These are phyloP conservation scores for Calypte anna DNA, from an alignment of 2,113 vertebrate genomes.

Conservation along the genomic window DNA sequence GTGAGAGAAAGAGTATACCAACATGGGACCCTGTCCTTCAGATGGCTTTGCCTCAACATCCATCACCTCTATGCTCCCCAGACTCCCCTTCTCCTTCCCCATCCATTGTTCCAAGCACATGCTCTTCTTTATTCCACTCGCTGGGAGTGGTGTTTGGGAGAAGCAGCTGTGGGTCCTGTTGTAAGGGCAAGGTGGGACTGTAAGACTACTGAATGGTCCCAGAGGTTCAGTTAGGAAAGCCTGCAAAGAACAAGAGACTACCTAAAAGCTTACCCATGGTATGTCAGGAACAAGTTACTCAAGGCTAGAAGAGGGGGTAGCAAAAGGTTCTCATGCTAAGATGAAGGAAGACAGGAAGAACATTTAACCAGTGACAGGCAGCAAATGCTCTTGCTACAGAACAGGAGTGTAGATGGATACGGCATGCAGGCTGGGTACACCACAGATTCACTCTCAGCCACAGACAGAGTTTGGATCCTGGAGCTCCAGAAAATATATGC, in stretches of 20 bases:
- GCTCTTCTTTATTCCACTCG: not conserved
- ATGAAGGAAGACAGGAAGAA: not conserved
- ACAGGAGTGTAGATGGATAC: not conserved
- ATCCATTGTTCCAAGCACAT: not conserved
- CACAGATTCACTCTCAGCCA: not conserved
- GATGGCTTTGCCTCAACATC: not conserved
- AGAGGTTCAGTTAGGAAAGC: not conserved
- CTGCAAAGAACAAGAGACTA: not conserved
- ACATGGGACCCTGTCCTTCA: not conserved
- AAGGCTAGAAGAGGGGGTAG: not conserved
- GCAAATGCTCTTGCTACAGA: fast-evolving
- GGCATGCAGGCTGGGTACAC: not conserved
- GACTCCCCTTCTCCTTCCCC: not conserved
- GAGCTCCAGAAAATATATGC: not conserved
- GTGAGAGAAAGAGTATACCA: not conserved
- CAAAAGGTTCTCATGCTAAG: not conserved
- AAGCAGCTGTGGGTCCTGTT: not conserved
- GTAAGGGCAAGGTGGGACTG: not conserved
- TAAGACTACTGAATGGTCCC: not conserved
- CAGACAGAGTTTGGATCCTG: not conserved
- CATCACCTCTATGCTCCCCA: not conserved
- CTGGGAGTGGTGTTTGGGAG: not conserved
- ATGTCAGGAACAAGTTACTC: not conserved
- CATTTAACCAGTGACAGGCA: not conserved
- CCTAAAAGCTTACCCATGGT: not conserved